Base-by-base conservation (phyloP, 2,888 invertebrate genomes). In the Tachina fera region DNA sequence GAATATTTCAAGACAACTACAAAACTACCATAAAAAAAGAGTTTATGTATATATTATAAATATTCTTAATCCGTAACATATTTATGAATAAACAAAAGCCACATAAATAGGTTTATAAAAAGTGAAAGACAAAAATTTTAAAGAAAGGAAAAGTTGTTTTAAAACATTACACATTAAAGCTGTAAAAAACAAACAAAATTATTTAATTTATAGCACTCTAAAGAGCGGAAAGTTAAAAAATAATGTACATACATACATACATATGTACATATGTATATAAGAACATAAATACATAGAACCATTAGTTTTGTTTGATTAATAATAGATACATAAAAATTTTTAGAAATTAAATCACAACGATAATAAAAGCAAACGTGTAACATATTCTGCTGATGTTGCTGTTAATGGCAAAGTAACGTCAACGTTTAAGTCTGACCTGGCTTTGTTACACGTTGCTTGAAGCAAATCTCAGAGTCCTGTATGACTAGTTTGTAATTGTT, bases 401-500 rank as follows among this genome's bases (percentile, higher is more conserved):
- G 51, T 22, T 11, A 63, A n/a, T 6, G 83, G 22, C n/a, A 16
- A 3, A 45, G 56, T 56, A 58, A 76, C 45, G 53, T 60, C 51
- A 47, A 61, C 56, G 39, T 41, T 81, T 6, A 16, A 58, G 19
- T 61, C 67, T 22, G 71, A 43, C 75, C 74, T 41, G 84, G 79
- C 83, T 82, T 83, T 77, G 86, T 87, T 83, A 83, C 86, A 86
- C 86, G 83, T 56, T 80, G 86, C 86, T 76, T 79, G 83, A 79
- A 86, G 79, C 87, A 89, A 87, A 87, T 91, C 90, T 92, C 92
- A 92, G 88, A 92, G 92, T 88, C 91, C 92, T 87, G 91, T 91
- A 75, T 92, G 92, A 83, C 92, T 93, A 14, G 93, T 92, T 92
- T 97, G 97, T 87, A 97, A 93, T 90, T 96, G 96, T 91, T 97